Evolutionary conservation across 2,797 vertebrate genomes (phyloP).

Genomic region (Mastacembelus armatus): DNA sequence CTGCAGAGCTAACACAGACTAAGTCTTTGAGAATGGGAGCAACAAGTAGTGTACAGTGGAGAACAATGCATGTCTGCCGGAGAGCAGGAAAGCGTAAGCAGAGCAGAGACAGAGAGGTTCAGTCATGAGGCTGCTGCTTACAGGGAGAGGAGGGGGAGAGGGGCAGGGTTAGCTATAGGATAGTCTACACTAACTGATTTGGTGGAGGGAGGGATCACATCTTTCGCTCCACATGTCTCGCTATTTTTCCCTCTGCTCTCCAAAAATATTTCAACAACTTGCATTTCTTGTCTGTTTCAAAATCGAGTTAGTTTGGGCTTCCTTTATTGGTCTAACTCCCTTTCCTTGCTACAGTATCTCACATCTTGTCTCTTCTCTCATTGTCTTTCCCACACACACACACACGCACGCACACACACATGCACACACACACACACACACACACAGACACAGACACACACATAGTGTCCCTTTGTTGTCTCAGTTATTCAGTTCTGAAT

Average conservation of each 20-base stretch:
- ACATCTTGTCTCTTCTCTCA: constrained; percentile 42
- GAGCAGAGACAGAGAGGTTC: constrained; percentile 70
- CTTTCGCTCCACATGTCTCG: constrained; percentile 37
- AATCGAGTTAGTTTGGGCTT: constrained; percentile 36
- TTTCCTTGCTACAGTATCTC: constrained; percentile 18
- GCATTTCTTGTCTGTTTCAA: constrained; percentile 48
- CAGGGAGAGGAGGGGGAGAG: constrained; percentile 54
- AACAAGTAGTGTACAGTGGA: constrained; percentile 76
- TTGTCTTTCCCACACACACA: constrained; percentile 8
- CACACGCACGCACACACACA: not conserved
- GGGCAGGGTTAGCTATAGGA: constrained; percentile 54
- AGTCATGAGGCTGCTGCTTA: constrained; percentile 74
- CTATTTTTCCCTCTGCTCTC: constrained; percentile 21
- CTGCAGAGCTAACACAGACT: constrained; percentile 36
- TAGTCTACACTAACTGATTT: constrained; percentile 57
- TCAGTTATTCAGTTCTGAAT: constrained; percentile 38
- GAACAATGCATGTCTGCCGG: constrained; percentile 81
- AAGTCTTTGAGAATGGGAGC: constrained; percentile 59
- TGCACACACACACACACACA: not conserved
- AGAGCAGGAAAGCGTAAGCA: constrained; percentile 65
- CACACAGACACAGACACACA: constrained; percentile 9
- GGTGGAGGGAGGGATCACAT: constrained; percentile 64
- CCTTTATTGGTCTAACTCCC: constrained; percentile 36
- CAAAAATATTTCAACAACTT: constrained; percentile 46
- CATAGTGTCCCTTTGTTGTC: constrained; percentile 26